phyloP scores from a whole-genome alignment of 2,113 vertebrate genomes.

The Mesoclemmys tuberculata region DNA sequence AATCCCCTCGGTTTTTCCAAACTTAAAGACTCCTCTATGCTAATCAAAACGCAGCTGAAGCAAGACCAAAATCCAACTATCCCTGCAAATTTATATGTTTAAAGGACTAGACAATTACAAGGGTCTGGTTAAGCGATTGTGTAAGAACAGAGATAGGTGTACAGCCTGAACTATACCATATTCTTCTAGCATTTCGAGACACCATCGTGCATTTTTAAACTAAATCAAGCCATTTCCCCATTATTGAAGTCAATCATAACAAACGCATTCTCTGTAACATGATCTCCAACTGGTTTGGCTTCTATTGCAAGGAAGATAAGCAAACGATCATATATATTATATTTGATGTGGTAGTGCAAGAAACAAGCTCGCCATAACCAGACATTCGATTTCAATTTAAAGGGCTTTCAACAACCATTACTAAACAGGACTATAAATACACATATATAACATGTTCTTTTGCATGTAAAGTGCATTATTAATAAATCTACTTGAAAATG shows the following conservation, averaged over 20 bases:
- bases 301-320: conserved; percentile 62
- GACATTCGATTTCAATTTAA: conserved; percentile 75
- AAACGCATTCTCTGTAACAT: conserved; percentile 59
- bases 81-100: conserved; percentile 67
- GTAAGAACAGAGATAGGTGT: conserved; percentile 44
- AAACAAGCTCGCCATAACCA: conserved; percentile 70
- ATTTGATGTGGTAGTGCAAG: conserved; percentile 76
- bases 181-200: conserved; percentile 63
- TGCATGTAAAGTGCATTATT: conserved; percentile 69
- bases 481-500: conserved; percentile 62
- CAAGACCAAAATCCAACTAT: conserved; percentile 74
- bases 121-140: conserved; percentile 43
- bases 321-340: conserved; percentile 69
- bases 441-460: conserved; percentile 48
- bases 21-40: conserved; percentile 63
- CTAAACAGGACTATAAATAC: conserved; percentile 24
- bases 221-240: conserved; percentile 48
- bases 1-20: conserved; percentile 64
- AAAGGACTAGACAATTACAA: conserved; percentile 71
- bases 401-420: conserved; percentile 59
- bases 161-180: conserved; percentile 50
- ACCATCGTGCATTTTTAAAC: conserved; percentile 51
- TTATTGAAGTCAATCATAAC: conserved; percentile 63
- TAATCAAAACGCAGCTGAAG: conserved; percentile 77
- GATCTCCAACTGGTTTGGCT: conserved; percentile 64